Conservation (phyloP, 2,797 vertebrate species). For the Gallinago nigripennis region DNA sequence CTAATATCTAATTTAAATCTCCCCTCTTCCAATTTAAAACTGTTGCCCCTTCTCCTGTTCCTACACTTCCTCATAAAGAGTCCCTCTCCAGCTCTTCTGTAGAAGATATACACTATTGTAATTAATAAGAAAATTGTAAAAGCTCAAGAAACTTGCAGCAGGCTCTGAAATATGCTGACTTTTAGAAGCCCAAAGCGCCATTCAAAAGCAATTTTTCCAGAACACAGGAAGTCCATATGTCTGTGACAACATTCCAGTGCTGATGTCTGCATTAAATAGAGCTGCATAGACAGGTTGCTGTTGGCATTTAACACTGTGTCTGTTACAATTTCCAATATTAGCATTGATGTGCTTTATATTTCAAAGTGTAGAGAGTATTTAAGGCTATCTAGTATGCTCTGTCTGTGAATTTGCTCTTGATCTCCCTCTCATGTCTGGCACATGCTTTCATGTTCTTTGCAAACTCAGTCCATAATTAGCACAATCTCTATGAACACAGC, state of each 20-base stretch:
- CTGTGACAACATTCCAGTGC: neutral
- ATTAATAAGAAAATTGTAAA: neutral
- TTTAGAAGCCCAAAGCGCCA: neutral
- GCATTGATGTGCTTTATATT: slow-evolving; percentile 18
- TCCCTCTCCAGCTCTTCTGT: too few relatives aligned
- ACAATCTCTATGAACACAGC: slow-evolving; percentile 14
- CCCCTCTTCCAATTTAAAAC: too few relatives aligned
- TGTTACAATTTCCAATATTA: slow-evolving; percentile 6
- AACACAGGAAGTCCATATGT: neutral
- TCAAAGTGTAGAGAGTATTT: slow-evolving; percentile 49
- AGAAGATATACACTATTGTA: neutral
- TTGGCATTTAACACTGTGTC: slow-evolving; percentile 21
- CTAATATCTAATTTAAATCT: too few relatives aligned
- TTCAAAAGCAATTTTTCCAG: slow-evolving; percentile 6
- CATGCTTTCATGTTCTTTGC: slow-evolving; percentile 46
- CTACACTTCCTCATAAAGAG: too few relatives aligned
- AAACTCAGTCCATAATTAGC: slow-evolving; percentile 62
- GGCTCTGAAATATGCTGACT: neutral
- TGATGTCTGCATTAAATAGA: neutral
- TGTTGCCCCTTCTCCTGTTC: too few relatives aligned
- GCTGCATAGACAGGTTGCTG: neutral
- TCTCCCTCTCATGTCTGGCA: slow-evolving; percentile 60
- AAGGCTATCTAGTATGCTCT: slow-evolving; percentile 33
- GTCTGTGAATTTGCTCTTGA: slow-evolving; percentile 38
- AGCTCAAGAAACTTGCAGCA: neutral